Evolutionary conservation across 2,113 vertebrate species (phyloP), one percentile per base, ranked within the genome.

Genomic region (Pampusana beccarii): DNA sequence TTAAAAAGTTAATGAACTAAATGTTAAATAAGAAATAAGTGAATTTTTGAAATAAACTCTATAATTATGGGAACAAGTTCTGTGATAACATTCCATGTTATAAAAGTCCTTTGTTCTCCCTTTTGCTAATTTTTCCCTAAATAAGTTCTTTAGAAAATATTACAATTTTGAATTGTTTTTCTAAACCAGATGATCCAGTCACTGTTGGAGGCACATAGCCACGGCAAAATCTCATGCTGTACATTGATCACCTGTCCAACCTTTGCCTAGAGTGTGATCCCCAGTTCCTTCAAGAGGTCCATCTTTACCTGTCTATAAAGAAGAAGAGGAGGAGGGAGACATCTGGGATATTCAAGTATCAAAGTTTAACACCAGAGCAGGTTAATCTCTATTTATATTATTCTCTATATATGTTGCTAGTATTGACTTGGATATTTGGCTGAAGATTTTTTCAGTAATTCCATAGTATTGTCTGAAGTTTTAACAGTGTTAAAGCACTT

Each of bases 191-290:
- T 98, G 98, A 99, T 99, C 98, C 98, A 98, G 98, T 99, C 98
- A 98, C 98, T 98, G 98, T 98, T 98, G 99, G 99, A 99, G 98
- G 98, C 98, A 98, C 98, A 98, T 98, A 98, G 98, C 98, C 98
- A 99, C 97, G 98, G 98, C 98, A 98, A 98, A 98, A 98, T 98
- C 98, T 98, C 98, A 99, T 98, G 98, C 98, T 98, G 97, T 98
- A 98, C 98, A 98, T 98, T 98, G 98, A 98, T 98, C 98, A 98
- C 98, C 98, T 98, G 97, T 98, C 98, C 98, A 98, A 99, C 98
- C 98, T 99, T 98, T 98, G 97, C 98, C 98, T 98, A 98, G 98
- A 98, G 98, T 98, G 98, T 98, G 98, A 98, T 98, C 97, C 97
- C 97, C 97, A 98, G 96, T 98, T 98, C 96, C 98, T 98, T 98